phyloP scores from a whole-genome alignment of 2,888 invertebrate species.

The Teinopalpus imperialis region DNA sequence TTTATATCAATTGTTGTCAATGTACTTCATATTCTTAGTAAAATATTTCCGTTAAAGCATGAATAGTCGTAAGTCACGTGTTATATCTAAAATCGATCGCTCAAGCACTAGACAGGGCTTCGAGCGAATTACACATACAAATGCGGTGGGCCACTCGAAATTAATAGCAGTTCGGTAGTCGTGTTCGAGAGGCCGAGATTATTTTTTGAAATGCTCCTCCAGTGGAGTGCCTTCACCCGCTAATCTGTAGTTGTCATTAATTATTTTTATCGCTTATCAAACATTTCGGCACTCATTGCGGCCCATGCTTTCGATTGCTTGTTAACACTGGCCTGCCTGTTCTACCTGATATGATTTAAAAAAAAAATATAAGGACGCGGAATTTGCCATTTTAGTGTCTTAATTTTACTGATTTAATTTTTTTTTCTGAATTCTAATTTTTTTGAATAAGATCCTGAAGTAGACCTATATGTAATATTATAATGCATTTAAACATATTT shows the following conservation, averaged over 20 bases:
- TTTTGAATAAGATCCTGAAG: too few relatives aligned
- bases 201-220: conserved; percentile 79
- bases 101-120: conserved; percentile 23
- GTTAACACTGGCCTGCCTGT: conserved; percentile 32
- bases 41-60: too few relatives aligned
- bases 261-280: conserved; percentile 81
- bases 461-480: too few relatives aligned
- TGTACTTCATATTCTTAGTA: too few relatives aligned
- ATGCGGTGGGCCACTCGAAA: conserved; percentile 75
- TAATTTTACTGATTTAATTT: neutral
- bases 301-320: conserved; percentile 57
- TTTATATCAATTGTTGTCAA: too few relatives aligned
- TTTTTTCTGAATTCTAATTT: too few relatives aligned
- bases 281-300: conserved; percentile 68
- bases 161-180: conserved; percentile 70
- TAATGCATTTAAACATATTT: too few relatives aligned
- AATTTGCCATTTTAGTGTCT: too few relatives aligned
- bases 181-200: conserved; percentile 74
- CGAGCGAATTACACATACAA: conserved; percentile 57
- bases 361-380: too few relatives aligned
- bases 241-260: conserved; percentile 79
- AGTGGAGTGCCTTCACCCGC: conserved; percentile 72
- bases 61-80: conserved; percentile 29
- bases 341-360: conserved; percentile 31
- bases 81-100: conserved; percentile 29